Percentiles rank a stretch among this genome's conserved stretches.
These are phyloP conservation scores for Artibeus lituratus DNA, from an alignment of 2,797 vertebrate genomes.

Conservation along the genomic window DNA sequence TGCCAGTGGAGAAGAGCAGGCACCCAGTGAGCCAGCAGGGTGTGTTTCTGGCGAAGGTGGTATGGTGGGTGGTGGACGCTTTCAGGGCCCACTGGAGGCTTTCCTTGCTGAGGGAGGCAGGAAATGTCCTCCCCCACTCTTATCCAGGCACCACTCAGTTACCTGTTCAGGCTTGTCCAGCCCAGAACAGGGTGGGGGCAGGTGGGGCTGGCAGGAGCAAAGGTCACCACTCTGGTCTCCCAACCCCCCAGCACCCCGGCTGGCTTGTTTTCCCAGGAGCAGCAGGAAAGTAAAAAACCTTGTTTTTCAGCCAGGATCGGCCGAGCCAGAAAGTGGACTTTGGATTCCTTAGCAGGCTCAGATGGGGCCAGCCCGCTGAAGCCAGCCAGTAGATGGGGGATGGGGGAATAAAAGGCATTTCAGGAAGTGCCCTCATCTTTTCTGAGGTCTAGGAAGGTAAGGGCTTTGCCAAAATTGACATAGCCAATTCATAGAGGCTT, in stretches of 20 bases:
- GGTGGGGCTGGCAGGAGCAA: slow-evolving; percentile 49
- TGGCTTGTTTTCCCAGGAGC: neutral
- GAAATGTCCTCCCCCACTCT: neutral
- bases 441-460: neutral
- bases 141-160: neutral
- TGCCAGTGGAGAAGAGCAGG: neutral
- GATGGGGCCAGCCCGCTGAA: neutral
- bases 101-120: neutral
- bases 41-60: neutral
- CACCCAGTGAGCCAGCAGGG: neutral
- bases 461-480: neutral
- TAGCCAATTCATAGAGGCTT: neutral
- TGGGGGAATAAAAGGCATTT: neutral
- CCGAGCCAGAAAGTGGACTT: slow-evolving; percentile 50
- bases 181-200: neutral
- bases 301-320: slow-evolving; percentile 40
- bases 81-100: neutral
- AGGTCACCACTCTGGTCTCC: slow-evolving; percentile 50
- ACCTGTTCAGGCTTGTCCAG: neutral
- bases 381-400: neutral
- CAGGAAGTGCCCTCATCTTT: neutral
- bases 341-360: slow-evolving; percentile 43
- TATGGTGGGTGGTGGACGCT: neutral
- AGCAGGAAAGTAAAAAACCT: slow-evolving; percentile 10
- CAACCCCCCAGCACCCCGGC: no score